phyloP scores from a whole-genome alignment of 2,888 invertebrate genomes.

The Pemphredon lugubris region DNA sequence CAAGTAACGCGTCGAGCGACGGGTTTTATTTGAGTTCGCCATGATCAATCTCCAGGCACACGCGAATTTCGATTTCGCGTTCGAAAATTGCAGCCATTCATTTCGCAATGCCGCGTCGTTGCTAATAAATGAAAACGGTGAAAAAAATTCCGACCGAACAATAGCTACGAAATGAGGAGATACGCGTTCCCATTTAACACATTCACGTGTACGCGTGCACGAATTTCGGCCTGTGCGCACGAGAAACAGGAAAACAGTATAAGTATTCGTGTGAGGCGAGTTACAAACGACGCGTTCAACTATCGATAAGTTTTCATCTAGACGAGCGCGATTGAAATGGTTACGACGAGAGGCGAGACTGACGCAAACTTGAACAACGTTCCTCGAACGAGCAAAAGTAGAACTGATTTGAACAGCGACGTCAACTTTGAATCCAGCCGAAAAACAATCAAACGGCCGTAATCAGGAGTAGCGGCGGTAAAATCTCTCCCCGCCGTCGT shows the following conservation, averaged over 20 bases:
- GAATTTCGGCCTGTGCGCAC: too few relatives aligned
- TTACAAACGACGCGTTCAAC: too few relatives aligned
- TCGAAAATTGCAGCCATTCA: slow-evolving; percentile 68
- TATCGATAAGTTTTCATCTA: too few relatives aligned
- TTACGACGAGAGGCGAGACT: neutral
- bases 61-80: slow-evolving; percentile 59
- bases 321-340: too few relatives aligned
- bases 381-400: too few relatives aligned
- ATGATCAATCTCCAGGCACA: slow-evolving; percentile 63
- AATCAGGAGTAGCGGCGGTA: neutral
- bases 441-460: neutral
- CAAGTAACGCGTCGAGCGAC: too few relatives aligned
- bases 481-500: slow-evolving; percentile 8
- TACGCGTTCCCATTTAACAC: slow-evolving; percentile 8
- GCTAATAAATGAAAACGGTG: slow-evolving; percentile 64
- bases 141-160: slow-evolving; percentile 56
- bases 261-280: too few relatives aligned
- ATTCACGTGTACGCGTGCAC: neutral
- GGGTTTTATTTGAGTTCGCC: slow-evolving; percentile 22
- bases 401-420: too few relatives aligned
- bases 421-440: too few relatives aligned
- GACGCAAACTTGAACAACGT: too few relatives aligned
- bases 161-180: slow-evolving; percentile 40
- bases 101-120: slow-evolving; percentile 57
- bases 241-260: too few relatives aligned